Evolutionary conservation across 2,888 invertebrate genomes (phyloP).

Genomic region (Sepiola atlantica): DNA sequence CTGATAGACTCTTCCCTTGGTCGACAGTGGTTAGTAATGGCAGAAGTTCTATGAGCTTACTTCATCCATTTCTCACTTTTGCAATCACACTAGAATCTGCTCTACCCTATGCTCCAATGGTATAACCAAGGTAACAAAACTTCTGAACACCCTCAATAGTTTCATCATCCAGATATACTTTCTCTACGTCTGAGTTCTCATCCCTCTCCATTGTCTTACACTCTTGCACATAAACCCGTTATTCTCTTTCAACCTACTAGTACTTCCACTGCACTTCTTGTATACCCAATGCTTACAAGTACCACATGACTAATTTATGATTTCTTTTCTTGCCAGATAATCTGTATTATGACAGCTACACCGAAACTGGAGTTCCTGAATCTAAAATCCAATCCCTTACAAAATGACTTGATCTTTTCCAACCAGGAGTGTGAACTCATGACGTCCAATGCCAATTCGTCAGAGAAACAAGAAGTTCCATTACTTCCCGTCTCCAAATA

Average conservation of each 20-base stretch:
- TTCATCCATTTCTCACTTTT: no score
- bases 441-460: slow-evolving; percentile 51
- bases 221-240: neutral
- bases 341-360: slow-evolving; percentile 89
- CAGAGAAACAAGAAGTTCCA: neutral
- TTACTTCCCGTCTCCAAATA: neutral
- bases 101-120: neutral
- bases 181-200: no score
- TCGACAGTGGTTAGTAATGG: no score
- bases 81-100: no score
- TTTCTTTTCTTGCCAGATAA: slow-evolving; percentile 79
- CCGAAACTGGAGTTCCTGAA: slow-evolving; percentile 93
- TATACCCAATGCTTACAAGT: no score
- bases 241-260: no score
- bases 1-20: no score
- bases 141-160: neutral
- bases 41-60: no score
- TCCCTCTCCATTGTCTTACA: neutral
- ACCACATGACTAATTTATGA: neutral
- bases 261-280: no score
- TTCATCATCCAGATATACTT: neutral
- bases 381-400: slow-evolving; percentile 88
- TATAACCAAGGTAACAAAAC: neutral
- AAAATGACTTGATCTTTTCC: slow-evolving; percentile 50
- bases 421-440: slow-evolving; percentile 41